A percentile compares a stretch with the other conserved stretches of the same genome.
Conservation (phyloP, 2,888 invertebrate species). For the Nymphalis c-album region DNA sequence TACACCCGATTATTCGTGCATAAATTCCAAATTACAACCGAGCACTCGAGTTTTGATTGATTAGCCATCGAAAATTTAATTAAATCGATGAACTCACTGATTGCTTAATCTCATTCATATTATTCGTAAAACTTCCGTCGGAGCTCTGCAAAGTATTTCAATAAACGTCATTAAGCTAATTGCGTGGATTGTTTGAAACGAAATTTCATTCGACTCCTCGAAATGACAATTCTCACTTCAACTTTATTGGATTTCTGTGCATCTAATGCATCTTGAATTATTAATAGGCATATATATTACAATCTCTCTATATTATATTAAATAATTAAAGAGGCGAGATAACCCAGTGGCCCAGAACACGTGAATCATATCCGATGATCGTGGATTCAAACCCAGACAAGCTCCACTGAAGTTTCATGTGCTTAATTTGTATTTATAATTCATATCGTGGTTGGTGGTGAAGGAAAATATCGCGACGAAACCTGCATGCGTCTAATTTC, state of each 20-base stretch:
- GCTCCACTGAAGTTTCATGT: too few relatives aligned
- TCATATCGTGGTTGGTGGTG: too few relatives aligned
- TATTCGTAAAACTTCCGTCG: constrained; percentile 39
- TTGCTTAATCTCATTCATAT: constrained; percentile 59
- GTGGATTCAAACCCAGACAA: too few relatives aligned
- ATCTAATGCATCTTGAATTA: constrained; percentile 8
- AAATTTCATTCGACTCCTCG: constrained; percentile 19
- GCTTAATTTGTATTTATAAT: too few relatives aligned
- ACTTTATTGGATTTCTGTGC: constrained; percentile 25
- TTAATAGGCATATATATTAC: neutral
- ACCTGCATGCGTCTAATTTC: too few relatives aligned
- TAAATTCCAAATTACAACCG: constrained; percentile 22
- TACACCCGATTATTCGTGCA: constrained; percentile 18
- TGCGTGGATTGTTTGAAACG: constrained; percentile 43
- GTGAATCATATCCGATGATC: too few relatives aligned
- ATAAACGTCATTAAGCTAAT: constrained; percentile 62
- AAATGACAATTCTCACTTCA: constrained; percentile 28
- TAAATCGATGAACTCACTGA: constrained; percentile 53
- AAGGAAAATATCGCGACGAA: too few relatives aligned
- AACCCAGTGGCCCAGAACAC: too few relatives aligned
- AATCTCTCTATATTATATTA: neutral
- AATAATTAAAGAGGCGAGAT: too few relatives aligned
- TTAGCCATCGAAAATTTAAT: constrained; percentile 46
- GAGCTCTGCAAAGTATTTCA: constrained; percentile 57
- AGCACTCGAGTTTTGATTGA: constrained; percentile 37